phyloP scores from a whole-genome alignment of 1,140 invertebrate species.

The Drosophila grimshawi region DNA sequence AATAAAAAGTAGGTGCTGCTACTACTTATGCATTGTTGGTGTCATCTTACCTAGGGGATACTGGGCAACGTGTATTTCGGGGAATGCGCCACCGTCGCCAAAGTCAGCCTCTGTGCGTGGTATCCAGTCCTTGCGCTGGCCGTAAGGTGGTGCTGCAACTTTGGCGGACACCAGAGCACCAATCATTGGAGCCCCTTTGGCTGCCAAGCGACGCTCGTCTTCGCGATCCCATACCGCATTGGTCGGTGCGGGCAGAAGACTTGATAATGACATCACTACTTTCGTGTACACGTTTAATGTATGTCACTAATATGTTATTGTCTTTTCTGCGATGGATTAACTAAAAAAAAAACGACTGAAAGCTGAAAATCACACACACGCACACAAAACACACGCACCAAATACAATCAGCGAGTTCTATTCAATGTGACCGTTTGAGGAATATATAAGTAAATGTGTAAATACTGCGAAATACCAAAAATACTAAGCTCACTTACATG shows the following conservation, averaged over 20 bases:
- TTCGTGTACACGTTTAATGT: neutral
- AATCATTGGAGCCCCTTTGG: slow-evolving; percentile 86
- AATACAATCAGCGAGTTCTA: slow-evolving; percentile 8
- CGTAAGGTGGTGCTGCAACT: slow-evolving; percentile 97
- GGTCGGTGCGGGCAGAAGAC: slow-evolving; percentile 92
- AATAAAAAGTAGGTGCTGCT: neutral
- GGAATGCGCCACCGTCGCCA: slow-evolving; percentile 99
- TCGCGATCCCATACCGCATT: slow-evolving; percentile 95
- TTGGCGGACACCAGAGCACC: slow-evolving; percentile 91
- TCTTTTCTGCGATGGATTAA: slow-evolving; percentile 10
- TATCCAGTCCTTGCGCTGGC: slow-evolving; percentile 97
- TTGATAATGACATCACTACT: slow-evolving; percentile 84
- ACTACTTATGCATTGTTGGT: too few relatives aligned
- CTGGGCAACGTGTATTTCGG: slow-evolving; percentile 98
- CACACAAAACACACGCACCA: slow-evolving; percentile 6
- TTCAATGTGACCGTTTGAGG: slow-evolving; percentile 8
- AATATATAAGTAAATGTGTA: neutral
- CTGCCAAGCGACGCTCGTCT: slow-evolving; percentile 90
- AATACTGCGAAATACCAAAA: neutral
- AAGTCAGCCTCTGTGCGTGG: slow-evolving; percentile 94
- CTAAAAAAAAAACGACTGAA: slow-evolving; percentile 18
- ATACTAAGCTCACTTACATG: neutral
- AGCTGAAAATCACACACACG: slow-evolving; percentile 26
- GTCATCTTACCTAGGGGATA: slow-evolving; percentile 92
- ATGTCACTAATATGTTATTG: neutral